These are phyloP conservation scores for Protodeltote pygarga DNA, from an alignment of 2,888 invertebrate species.

Conservation along the genomic window DNA sequence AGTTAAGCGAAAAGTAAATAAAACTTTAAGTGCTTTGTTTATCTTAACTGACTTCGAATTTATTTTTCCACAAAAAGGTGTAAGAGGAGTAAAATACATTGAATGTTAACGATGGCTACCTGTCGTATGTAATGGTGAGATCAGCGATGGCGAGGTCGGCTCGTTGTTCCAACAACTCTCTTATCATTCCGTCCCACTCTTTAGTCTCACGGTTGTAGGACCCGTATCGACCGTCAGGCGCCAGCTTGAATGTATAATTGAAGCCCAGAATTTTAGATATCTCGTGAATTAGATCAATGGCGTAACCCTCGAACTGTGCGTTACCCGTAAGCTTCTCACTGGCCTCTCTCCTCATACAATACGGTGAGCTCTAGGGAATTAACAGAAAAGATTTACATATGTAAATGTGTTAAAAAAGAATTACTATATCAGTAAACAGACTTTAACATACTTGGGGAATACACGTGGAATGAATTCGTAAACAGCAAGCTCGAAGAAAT, in stretches of 20 bases:
- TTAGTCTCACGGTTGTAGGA: slow-evolving; percentile 93
- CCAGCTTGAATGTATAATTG: slow-evolving; percentile 94
- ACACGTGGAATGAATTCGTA: slow-evolving; percentile 51
- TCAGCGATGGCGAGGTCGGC: slow-evolving; percentile 99
- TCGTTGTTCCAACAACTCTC: slow-evolving; percentile 94
- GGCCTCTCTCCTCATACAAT: slow-evolving; percentile 97
- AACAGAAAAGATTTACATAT: slow-evolving; percentile 53
- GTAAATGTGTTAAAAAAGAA: slow-evolving; percentile 49
- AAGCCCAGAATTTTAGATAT: slow-evolving; percentile 95
- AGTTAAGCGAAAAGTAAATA: slow-evolving; percentile 26
- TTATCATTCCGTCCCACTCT: slow-evolving; percentile 97
- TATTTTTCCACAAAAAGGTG: slow-evolving; percentile 2
- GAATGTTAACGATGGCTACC: slow-evolving; percentile 85
- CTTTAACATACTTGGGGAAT: slow-evolving; percentile 45
- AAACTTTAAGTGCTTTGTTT: slow-evolving; percentile 24
- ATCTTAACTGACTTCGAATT: slow-evolving; percentile 4
- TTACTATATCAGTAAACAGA: slow-evolving; percentile 45
- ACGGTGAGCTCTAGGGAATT: slow-evolving; percentile 94
- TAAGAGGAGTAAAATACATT: neutral
- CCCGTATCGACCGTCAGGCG: slow-evolving; percentile 95
- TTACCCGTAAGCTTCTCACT: slow-evolving; percentile 94
- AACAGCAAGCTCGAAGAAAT: slow-evolving; percentile 42
- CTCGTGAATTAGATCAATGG: slow-evolving; percentile 97
- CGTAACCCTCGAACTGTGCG: slow-evolving; percentile 97
- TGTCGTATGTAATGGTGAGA: slow-evolving; percentile 98